Evolutionary conservation across 2,888 invertebrate species (phyloP), one percentile per base, ranked within the genome.

Genomic region (Schizotus pectinicornis): DNA sequence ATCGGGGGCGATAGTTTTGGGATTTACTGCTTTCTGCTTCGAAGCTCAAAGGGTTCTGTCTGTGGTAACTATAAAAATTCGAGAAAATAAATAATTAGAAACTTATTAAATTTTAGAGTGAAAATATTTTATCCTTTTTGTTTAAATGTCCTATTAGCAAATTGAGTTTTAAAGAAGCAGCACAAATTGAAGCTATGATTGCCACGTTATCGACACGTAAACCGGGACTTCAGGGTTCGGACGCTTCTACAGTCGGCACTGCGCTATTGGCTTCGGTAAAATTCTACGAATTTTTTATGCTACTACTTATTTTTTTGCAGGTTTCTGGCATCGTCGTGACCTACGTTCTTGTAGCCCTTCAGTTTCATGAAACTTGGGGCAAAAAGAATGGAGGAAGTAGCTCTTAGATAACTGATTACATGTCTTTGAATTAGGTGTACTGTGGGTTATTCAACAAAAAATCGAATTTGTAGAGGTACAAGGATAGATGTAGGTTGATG

Each of bases 181-280:
- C 48, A 8, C 55, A 55, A 42, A 41, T 55, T n/a, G 55, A 55
- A 41, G 48, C 48, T 35, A 22, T 55, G 3, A 55, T 55, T n/a
- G 22, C 35, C 5, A 55, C 48, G 12, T 13, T 55, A 13, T 42
- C 37, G 22, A 32, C 35, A 9, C 41, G 35, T 7, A 55, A 42
- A 31, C 41, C 48, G 30, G 31, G 42, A 35, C 3, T 47, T 7
- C 41, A 41, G 8, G 34, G 13, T 34, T 39, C 33, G 1, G 48
- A 55, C 6, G 48, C 41, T 9, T 48, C 48, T n/a, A 48, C 42
- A 13, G 7, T 55, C 9, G 48, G 55, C 1, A 48, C 55, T 8
- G 48, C 12, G 11, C 30, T 55, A 9, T 35, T 48, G 8, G 55
- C 42, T 1, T 48, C 55, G 38, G 55, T 55, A 55, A 55, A 22